Percentiles rank a stretch among this genome's conserved stretches.
phyloP scores from a whole-genome alignment of 2,797 vertebrate genomes.

The Danionella dracula region DNA sequence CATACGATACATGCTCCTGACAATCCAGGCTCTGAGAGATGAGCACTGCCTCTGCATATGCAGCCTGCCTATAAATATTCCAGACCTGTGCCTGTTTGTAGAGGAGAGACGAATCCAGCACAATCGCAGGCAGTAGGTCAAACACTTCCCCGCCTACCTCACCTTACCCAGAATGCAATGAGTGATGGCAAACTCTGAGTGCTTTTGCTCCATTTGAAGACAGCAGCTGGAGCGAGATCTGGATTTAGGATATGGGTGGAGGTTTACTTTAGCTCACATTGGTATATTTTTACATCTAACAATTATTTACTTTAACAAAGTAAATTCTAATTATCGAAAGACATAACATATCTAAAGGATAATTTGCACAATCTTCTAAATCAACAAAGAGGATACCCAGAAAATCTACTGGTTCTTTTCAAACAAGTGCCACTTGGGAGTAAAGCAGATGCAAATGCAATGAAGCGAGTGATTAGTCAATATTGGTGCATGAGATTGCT shows the following conservation, averaged over 20 bases:
- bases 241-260: too few relatives aligned
- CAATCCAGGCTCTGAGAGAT: neutral
- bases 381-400: too few relatives aligned
- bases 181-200: neutral
- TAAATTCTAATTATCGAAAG: too few relatives aligned
- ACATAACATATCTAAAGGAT: too few relatives aligned
- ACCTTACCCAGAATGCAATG: constrained; percentile 10
- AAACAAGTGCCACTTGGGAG: too few relatives aligned
- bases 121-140: neutral
- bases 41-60: neutral
- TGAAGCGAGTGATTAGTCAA: constrained; percentile 52
- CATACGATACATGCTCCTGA: constrained; percentile 1
- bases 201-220: neutral
- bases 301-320: too few relatives aligned
- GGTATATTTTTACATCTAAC: too few relatives aligned
- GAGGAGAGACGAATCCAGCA: neutral
- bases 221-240: neutral
- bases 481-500: too few relatives aligned
- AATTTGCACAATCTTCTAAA: too few relatives aligned
- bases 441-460: constrained; percentile 70
- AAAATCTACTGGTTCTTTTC: too few relatives aligned
- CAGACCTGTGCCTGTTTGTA: constrained; percentile 3
- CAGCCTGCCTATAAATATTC: constrained; percentile 23
- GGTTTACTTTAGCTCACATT: too few relatives aligned
- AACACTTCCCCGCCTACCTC: neutral